A percentile compares a stretch with the other conserved stretches of the same genome.
These are phyloP conservation scores for Alloplasta piceator DNA, from an alignment of 2,888 invertebrate genomes.

Conservation along the genomic window DNA sequence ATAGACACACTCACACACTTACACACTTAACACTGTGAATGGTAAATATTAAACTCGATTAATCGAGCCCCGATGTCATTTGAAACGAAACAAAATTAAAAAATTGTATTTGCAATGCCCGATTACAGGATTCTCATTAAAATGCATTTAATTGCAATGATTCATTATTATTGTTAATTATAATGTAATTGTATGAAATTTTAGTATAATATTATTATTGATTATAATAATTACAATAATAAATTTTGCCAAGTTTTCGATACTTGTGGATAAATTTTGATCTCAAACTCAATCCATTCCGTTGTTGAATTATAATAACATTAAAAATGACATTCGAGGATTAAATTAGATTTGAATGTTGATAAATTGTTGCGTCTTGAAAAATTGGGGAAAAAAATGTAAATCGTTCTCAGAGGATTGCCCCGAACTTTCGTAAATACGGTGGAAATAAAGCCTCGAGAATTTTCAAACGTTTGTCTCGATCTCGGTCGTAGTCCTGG, in stretches of 20 bases:
- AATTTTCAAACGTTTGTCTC: conserved; percentile 49
- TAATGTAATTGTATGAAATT: too few relatives aligned
- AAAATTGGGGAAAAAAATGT: not conserved
- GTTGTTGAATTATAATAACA: conserved; percentile 11
- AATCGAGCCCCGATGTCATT: conserved; percentile 38
- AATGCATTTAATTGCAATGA: not conserved
- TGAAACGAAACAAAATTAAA: conserved; percentile 1
- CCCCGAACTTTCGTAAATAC: not conserved
- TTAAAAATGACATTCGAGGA: not conserved
- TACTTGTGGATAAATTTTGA: conserved; percentile 28
- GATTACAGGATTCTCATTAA: conserved; percentile 2
- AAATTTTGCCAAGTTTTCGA: not conserved
- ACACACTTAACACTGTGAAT: conserved; percentile 57
- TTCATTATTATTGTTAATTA: too few relatives aligned
- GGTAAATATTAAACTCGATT: conserved; percentile 31
- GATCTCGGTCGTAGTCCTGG: conserved; percentile 73
- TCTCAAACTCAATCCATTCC: conserved; percentile 63
- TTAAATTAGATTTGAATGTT: not conserved
- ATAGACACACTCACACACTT: conserved; percentile 71
- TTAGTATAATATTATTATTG: too few relatives aligned
- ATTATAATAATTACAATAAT: too few relatives aligned
- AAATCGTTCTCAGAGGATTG: not conserved
- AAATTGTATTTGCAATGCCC: conserved; percentile 24
- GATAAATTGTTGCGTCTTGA: not conserved
- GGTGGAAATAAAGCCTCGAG: conserved; percentile 13